Conservation (phyloP, 2,888 invertebrate species). For the Dynastes grantii region DNA sequence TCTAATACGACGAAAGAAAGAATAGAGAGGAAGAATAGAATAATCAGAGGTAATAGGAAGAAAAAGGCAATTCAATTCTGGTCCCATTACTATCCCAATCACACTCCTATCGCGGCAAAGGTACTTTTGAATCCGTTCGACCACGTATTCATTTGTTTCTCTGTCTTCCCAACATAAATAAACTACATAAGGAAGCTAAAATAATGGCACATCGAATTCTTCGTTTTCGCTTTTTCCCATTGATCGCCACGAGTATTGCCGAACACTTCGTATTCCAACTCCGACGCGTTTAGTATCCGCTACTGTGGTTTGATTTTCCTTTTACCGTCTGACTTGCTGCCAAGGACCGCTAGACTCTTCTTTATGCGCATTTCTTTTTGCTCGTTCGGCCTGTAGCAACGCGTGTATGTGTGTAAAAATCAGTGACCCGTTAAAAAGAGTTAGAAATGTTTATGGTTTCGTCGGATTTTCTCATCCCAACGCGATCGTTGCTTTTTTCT, state of each 20-base stretch:
- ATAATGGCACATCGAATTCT: not conserved
- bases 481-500: slow-evolving; percentile 20
- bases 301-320: slow-evolving; percentile 25
- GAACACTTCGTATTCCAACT: slow-evolving; percentile 41
- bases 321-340: slow-evolving; percentile 28
- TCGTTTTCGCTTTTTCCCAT: not conserved
- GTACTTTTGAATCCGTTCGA: slow-evolving; percentile 15
- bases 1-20: not conserved
- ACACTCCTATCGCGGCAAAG: slow-evolving; percentile 19
- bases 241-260: not conserved
- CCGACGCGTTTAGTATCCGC: slow-evolving; percentile 6
- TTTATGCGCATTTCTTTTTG: slow-evolving; percentile 15
- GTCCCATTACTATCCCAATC: slow-evolving; percentile 27
- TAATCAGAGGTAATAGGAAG: not conserved
- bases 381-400: not conserved
- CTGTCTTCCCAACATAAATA: slow-evolving; percentile 20
- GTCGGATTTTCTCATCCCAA: slow-evolving; percentile 19
- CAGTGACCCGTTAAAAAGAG: slow-evolving; percentile 45
- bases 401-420: slow-evolving; percentile 30
- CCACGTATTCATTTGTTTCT: slow-evolving; percentile 19
- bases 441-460: slow-evolving; percentile 44
- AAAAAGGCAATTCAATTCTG: slow-evolving; percentile 20
- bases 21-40: not conserved
- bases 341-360: not conserved
- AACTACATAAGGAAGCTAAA: slow-evolving; percentile 4